Percentiles rank a stretch among this genome's conserved stretches.
Conservation (phyloP, 1,140 invertebrate genomes). For the Formica exsecta region DNA sequence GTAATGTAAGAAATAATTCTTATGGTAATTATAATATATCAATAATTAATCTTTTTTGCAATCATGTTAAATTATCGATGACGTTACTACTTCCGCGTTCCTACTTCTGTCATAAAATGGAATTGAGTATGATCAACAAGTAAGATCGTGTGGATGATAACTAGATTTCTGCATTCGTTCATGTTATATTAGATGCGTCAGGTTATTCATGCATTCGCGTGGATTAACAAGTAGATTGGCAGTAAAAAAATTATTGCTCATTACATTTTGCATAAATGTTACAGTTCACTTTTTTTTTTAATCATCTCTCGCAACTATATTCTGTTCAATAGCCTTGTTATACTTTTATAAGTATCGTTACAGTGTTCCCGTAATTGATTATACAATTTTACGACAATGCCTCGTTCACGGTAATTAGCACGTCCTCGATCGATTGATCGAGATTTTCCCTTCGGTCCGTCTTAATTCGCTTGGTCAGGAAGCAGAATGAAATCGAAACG, state of each 20-base stretch:
- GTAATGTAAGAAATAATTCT: background rate
- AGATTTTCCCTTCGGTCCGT: constrained; percentile 30
- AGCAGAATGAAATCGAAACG: constrained; percentile 45
- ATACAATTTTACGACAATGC: constrained; percentile 71
- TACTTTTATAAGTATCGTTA: constrained; percentile 71
- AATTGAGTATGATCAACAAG: constrained; percentile 17
- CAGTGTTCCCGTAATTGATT: constrained; percentile 60
- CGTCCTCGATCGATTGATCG: constrained; percentile 55
- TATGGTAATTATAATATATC: constrained; percentile 1
- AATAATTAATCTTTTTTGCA: constrained; percentile 5
- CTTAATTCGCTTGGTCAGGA: constrained; percentile 35
- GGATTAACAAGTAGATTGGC: background rate
- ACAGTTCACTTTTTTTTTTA: constrained; percentile 33
- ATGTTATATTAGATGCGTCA: constrained; percentile 2
- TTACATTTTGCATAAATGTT: constrained; percentile 39
- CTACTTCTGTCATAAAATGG: constrained; percentile 10
- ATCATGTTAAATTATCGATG: constrained; percentile 26
- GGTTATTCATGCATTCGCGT: constrained; percentile 26
- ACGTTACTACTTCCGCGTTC: constrained; percentile 41
- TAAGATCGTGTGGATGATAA: constrained; percentile 24
- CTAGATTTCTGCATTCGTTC: constrained; percentile 16
- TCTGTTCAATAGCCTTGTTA: constrained; percentile 59
- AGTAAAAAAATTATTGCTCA: constrained; percentile 15
- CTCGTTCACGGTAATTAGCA: constrained; percentile 66
- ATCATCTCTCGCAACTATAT: constrained; percentile 24